Base-by-base conservation (phyloP, 2,797 vertebrate genomes). In the Helostoma temminkii region DNA sequence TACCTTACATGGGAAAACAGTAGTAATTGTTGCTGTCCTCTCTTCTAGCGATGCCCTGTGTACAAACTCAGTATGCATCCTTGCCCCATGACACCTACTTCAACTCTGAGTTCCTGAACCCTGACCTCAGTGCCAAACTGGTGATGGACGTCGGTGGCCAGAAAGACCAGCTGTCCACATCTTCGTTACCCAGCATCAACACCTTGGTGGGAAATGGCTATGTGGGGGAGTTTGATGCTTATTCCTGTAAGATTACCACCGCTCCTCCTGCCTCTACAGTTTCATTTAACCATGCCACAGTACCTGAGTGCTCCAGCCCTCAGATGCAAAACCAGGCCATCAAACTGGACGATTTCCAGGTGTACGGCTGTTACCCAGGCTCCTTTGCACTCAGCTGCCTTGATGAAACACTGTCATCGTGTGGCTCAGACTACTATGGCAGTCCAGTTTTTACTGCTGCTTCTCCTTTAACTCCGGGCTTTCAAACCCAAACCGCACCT, bases 41-140 rank as follows among this genome's bases (percentile, higher is more conserved):
- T 86, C 59, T 85, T 79, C 52, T 87, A 98, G 97, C 94, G 72
- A 99, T 99, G 97, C 96, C 97, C 96, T 98, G 97, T 94, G 96
- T 98, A 88, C 96, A 98, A 95, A 94, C 96, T 6, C 97, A 98
- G 83, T 94, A 95, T 94, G 93, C 95, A 88, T 94, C 94, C 70
- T 78, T 93, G 89, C 91, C 92, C 19, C 95, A 97, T 84, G 95
- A 94, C 88, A 91, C 75, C 87, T 89, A 81, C 87, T 95, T 95
- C 88, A 91, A 90, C 58, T 82, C 93, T 14, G 96, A 97, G 68
- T 91, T 96, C 82, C 83, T 97, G 83, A 97, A 91, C 83, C 85
- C 95, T 5, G 97, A 97, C 62, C 88, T 95, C 74, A 89, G 90
- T 87, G 94, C 95, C 85, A 97, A 95, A 77, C 89, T 95, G 88